Base-by-base conservation (phyloP, 2,113 vertebrate species). In the Austrofundulus limnaeus region DNA sequence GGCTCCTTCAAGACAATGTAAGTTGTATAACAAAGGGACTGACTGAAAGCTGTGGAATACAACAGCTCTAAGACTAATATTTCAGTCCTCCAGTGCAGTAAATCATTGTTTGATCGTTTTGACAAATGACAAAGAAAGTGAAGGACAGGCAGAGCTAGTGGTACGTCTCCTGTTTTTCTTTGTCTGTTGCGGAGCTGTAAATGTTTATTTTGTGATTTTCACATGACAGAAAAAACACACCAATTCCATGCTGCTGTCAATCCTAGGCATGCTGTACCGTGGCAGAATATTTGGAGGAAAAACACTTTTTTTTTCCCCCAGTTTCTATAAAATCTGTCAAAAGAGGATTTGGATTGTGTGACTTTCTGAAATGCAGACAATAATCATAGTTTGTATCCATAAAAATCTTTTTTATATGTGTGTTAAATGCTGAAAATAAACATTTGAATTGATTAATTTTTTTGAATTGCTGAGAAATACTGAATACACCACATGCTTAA, bases 191-290 rank as follows among this genome's bases (percentile, higher is more conserved):
- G 42, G 31, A 72, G 48, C 57, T 61, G 57, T 74, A 61, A 66
- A 54, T 78, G 47, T 64, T 78, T 45, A 75, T 75, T 79, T n/a
- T 38, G 19, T 58, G 43, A 66, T 71, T 74, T 71, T 42, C 16
- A 37, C 13, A 28, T 70, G 65, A 58, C 43, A 62, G 41, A 43
- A 61, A n/a, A 76, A 54, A 41, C 72, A 61, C 53, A 49, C 17
- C 41, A 61, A 47, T 79, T 66, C 56, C 20, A 72, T 58, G 42
- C 51, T 48, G 42, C 47, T 76, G 68, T 81, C 72, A 74, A 23
- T 73, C 63, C 67, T 37, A 34, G 38, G 34, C 42, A 45, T 17
- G 0, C n/a, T 37, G 51, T 51, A 28, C 52, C 46, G 39, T 52
- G 49, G 24, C 45, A 41, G 45, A 81, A 64, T 14, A 61, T 61